Conservation (phyloP, 2,113 vertebrate species). For the Cyanoramphus novaezelandiae region DNA sequence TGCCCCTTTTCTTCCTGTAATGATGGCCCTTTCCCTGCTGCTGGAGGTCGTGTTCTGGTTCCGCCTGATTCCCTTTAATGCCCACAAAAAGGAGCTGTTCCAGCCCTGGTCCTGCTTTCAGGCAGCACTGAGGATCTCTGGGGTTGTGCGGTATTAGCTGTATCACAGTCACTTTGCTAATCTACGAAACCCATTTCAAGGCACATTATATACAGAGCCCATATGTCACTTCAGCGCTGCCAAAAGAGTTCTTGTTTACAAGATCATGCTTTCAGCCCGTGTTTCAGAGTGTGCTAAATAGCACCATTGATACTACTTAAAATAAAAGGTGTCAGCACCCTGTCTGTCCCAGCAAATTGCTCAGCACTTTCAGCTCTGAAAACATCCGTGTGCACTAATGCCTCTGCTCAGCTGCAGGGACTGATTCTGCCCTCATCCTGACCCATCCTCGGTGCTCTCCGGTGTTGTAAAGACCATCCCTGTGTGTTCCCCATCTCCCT, state of each 20-base stretch:
- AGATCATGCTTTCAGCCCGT: not conserved
- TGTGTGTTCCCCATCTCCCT: not conserved
- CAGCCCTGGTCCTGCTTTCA: not conserved
- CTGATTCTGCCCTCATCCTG: not conserved
- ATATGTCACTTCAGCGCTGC: constrained; percentile 15
- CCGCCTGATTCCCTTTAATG: not conserved
- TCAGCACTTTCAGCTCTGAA: not conserved
- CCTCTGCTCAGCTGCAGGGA: not conserved
- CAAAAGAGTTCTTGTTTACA: constrained; percentile 17
- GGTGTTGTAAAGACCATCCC: rapidly evolving
- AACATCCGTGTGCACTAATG: rapidly evolving
- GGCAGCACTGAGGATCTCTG: rapidly evolving
- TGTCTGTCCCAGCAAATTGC: not conserved
- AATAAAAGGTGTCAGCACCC: constrained; percentile 36
- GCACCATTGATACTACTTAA: not conserved
- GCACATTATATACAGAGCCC: not conserved
- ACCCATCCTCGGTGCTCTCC: not conserved
- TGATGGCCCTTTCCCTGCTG: not conserved
- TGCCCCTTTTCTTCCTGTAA: not conserved
- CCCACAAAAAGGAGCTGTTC: not conserved
- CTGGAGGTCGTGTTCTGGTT: rapidly evolving
- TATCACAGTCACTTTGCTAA: not conserved
- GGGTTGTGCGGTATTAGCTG: not conserved
- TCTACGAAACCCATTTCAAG: not conserved
- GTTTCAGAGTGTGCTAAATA: not conserved